Evolutionary conservation across 2,797 vertebrate species (phyloP).

Genomic region (Falco peregrinus): DNA sequence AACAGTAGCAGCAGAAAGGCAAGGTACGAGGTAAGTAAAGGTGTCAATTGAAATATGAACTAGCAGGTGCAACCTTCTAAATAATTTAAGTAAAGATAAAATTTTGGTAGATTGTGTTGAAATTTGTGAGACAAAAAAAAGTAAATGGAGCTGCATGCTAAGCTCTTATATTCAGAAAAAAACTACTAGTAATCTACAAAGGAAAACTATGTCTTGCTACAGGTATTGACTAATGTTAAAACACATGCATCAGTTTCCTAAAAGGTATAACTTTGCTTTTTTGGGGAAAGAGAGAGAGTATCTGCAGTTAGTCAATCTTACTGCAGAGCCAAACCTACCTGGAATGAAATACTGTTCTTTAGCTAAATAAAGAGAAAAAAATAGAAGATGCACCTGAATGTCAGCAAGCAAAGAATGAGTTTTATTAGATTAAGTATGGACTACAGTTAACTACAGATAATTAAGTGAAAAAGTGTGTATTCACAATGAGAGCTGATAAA

Average conservation of each 20-base stretch:
- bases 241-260: conserved; percentile 75
- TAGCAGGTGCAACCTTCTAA: conserved; percentile 64
- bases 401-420: conserved; percentile 81
- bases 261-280: conserved; percentile 63
- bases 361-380: conserved; percentile 89
- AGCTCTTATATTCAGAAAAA: conserved; percentile 68
- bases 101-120: conserved; percentile 49
- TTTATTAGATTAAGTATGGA: conserved; percentile 77
- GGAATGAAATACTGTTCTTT: conserved; percentile 99
- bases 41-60: conserved; percentile 41
- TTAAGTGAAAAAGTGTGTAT: conserved; percentile 61
- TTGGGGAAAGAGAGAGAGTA: conserved; percentile 44
- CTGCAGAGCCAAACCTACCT: conserved; percentile 88
- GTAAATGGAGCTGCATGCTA: conserved; percentile 77
- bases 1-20: conserved; percentile 60
- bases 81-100: conserved; percentile 19
- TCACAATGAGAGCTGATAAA: conserved; percentile 54
- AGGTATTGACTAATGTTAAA: conserved; percentile 48
- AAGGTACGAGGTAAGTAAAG: conserved; percentile 52
- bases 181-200: conserved; percentile 62
- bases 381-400: conserved; percentile 83
- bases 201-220: conserved; percentile 60
- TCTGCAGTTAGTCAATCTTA: conserved; percentile 75
- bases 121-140: conserved; percentile 33
- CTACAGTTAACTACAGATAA: conserved; percentile 68